Base-by-base conservation (phyloP, 2,797 vertebrate genomes). In the Acropternis orthonyx region DNA sequence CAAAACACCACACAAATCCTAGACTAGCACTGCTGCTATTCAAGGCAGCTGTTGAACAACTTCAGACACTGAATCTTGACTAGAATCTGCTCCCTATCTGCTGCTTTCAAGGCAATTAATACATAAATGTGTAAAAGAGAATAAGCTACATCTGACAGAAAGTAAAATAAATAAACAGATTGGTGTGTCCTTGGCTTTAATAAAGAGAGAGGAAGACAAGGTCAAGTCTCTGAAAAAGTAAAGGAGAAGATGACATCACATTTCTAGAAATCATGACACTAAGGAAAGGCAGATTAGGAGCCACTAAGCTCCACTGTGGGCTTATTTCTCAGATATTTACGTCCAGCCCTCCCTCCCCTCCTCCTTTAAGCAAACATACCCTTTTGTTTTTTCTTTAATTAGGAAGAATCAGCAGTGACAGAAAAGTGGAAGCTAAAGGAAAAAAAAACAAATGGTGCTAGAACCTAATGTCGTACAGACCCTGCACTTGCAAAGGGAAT, bases 281-380 rank as follows among this genome's bases (percentile, higher is more conserved):
- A 61, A 63, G 32, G 68, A 72, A 90, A 85, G n/a, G 51, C 41
- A 81, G 58, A 65, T 3, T n/a, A 39, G 43, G 43, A 92, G 46
- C 36, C 30, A 26, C 73, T 17, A 44, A 91, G 18, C 28, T 78
- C 30, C 55, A 72, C 0, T 41, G 19, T 9, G 39, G 51, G 4
- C 15, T 86, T 67, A 8, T 54, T 66, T 46, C 79, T 75, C 76
- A 92, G 10, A 6, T 49, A 66, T 20, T n/a, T n/a, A n/a, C n/a
- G n/a, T n/a, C n/a, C n/a, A n/a, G n/a, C n/a, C n/a, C n/a, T n/a
- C 84, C 32, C n/a, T 12, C 16, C 20, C 6, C 12, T 9, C 19
- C 8, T 41, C 22, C 44, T 81, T 80, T 52, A 76, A 72, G 20
- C 2, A 6, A 2, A 15, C 7, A 28, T 30, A 8, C 0, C 1